Evolutionary conservation across 2,113 vertebrate genomes (phyloP).

Genomic region (Orycteropus afer): DNA sequence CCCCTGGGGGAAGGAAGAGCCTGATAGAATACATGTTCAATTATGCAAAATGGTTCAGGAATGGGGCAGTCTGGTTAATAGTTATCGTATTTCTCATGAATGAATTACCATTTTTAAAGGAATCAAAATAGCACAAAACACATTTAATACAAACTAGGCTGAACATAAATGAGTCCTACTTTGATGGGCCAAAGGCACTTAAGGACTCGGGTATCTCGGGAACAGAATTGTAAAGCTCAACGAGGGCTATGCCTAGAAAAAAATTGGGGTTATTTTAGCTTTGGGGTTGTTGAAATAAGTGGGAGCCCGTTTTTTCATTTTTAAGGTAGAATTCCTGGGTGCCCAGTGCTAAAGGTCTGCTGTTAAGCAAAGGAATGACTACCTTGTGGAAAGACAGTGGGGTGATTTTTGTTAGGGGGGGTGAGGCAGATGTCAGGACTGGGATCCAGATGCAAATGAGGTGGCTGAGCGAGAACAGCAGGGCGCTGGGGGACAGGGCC

Average conservation of each 20-base stretch:
- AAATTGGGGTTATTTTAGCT: constrained; percentile 48
- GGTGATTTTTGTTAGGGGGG: background rate
- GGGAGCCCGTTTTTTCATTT: constrained; percentile 25
- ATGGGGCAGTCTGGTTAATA: constrained; percentile 73
- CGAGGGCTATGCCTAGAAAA: constrained; percentile 27
- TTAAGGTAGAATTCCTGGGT: constrained; percentile 48
- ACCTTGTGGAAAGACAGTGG: constrained; percentile 17
- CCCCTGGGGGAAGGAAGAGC: constrained; percentile 47
- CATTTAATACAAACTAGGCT: constrained; percentile 73
- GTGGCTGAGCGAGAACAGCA: background rate
- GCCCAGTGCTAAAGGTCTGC: background rate
- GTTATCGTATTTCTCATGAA: constrained; percentile 77
- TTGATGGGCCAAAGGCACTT: constrained; percentile 69
- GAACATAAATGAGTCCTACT: constrained; percentile 74
- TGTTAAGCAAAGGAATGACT: background rate
- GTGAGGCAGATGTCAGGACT: background rate
- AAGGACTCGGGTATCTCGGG: constrained; percentile 60
- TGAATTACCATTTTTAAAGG: constrained; percentile 80
- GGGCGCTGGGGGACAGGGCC: background rate
- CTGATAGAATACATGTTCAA: constrained; percentile 75
- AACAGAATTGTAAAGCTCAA: constrained; percentile 71
- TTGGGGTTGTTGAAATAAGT: constrained; percentile 51
- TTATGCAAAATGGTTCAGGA: constrained; percentile 77
- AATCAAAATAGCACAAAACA: constrained; percentile 77
- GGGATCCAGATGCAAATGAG: background rate